Evolutionary conservation across 2,113 vertebrate genomes (phyloP).

Genomic region (Lota lota): DNA sequence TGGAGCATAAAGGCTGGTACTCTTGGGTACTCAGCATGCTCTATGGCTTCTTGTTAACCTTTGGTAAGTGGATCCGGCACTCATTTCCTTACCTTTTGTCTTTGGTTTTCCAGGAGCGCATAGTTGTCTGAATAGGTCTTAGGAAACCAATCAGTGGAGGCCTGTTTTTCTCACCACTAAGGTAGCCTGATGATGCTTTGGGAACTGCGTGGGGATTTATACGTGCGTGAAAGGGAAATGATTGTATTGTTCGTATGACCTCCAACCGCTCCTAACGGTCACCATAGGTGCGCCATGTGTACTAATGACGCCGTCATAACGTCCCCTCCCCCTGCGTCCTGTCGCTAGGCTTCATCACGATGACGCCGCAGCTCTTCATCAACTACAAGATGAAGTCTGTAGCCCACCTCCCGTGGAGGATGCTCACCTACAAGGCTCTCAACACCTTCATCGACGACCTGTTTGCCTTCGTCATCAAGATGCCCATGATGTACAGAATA

Average conservation of each 20-base stretch:
- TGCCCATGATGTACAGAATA: conserved; percentile 98
- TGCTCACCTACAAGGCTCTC: conserved; percentile 96
- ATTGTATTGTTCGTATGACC: no score
- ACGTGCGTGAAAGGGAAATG: no score
- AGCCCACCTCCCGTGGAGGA: conserved; percentile 93
- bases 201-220: no score
- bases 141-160: no score
- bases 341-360: conserved; percentile 88
- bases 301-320: not conserved
- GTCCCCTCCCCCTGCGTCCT: not conserved
- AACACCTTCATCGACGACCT: conserved; percentile 97
- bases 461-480: conserved; percentile 96
- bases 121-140: no score
- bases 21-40: conserved; percentile 95
- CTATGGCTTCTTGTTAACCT: conserved; percentile 94
- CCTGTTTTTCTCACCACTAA: no score
- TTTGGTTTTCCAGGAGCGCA: no score
- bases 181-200: no score
- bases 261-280: no score
- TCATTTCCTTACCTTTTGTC: no score
- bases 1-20: conserved; percentile 98
- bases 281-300: not conserved
- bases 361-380: conserved; percentile 94
- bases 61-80: conserved; percentile 73
- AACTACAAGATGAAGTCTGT: conserved; percentile 98